Evolutionary conservation across 1,140 invertebrate genomes (phyloP).

Genomic region (Periplaneta americana): DNA sequence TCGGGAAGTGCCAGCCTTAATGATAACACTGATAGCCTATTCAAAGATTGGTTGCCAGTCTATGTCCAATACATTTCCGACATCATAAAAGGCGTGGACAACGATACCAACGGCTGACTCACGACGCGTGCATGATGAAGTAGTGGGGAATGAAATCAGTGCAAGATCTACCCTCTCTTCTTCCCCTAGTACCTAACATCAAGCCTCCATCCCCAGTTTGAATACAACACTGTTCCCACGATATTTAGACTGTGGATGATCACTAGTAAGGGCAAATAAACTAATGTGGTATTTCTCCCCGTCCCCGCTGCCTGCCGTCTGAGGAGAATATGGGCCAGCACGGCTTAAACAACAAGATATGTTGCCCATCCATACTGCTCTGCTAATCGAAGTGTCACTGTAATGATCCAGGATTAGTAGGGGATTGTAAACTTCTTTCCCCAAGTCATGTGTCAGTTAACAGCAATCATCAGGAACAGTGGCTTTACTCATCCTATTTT

Average conservation of each 20-base stretch:
- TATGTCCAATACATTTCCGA: background rate
- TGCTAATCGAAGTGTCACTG: background rate
- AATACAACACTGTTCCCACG: background rate
- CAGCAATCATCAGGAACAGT: too few species aligned
- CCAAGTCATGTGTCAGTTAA: background rate
- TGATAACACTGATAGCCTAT: too few species aligned
- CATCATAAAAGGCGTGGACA: background rate
- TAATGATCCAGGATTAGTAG: background rate
- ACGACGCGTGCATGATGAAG: background rate
- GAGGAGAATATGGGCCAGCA: background rate
- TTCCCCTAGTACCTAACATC: background rate
- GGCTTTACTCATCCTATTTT: too few species aligned
- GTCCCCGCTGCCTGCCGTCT: background rate
- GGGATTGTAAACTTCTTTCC: background rate
- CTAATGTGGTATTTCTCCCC: background rate
- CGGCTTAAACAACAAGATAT: background rate
- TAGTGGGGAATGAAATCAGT: background rate
- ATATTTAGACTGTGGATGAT: background rate
- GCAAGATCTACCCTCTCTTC: background rate
- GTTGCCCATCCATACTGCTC: background rate
- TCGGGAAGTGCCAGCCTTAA: too few species aligned
- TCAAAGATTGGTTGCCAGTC: too few species aligned
- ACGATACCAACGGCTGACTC: background rate
- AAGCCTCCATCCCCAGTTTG: background rate
- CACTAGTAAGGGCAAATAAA: background rate